Conservation (phyloP, 2,113 vertebrate species). For the Perca fluviatilis region DNA sequence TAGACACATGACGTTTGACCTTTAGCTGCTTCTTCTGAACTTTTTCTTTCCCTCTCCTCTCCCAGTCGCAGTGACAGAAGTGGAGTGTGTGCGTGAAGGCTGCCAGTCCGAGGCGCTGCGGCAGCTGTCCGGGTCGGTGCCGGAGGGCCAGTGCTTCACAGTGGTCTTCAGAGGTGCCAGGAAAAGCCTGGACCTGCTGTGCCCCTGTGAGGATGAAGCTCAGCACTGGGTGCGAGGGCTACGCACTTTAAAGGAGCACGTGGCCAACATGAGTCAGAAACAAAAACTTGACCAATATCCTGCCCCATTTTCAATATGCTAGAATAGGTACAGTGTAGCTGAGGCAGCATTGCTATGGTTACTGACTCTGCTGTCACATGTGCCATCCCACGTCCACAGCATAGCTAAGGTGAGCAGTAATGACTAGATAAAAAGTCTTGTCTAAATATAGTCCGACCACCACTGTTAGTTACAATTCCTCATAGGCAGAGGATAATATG, state of each 20-base stretch:
- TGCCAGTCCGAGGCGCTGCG: conserved; percentile 92
- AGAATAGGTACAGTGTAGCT: conserved; percentile 62
- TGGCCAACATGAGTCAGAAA: conserved; percentile 91
- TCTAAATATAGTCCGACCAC: conserved; percentile 71
- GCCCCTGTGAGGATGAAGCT: conserved; percentile 87
- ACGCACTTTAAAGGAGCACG: conserved; percentile 86
- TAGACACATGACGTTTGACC: conserved; percentile 44
- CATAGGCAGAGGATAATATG: conserved; percentile 31
- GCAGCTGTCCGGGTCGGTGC: conserved; percentile 82
- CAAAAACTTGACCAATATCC: conserved; percentile 98
- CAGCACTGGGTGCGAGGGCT: conserved; percentile 92
- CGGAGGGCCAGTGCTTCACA: conserved; percentile 90
- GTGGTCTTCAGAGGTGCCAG: conserved; percentile 89
- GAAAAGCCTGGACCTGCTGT: conserved; percentile 93
- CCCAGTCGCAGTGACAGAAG: conserved; percentile 91
- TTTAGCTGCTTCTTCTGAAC: conserved; percentile 14
- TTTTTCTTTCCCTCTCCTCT: not conserved
- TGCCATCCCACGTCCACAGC: conserved; percentile 36
- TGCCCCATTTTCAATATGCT: conserved; percentile 63
- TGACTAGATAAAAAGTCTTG: conserved; percentile 25
- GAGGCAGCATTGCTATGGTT: conserved; percentile 51
- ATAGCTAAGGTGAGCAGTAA: conserved; percentile 63
- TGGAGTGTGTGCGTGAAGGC: conserved; percentile 91
- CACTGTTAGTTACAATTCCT: conserved; percentile 49
- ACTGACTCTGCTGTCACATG: conserved; percentile 54